A percentile compares a stretch with the other conserved stretches of the same genome.
Conservation (phyloP, 2,113 vertebrate genomes). For the Meriones unguiculatus region DNA sequence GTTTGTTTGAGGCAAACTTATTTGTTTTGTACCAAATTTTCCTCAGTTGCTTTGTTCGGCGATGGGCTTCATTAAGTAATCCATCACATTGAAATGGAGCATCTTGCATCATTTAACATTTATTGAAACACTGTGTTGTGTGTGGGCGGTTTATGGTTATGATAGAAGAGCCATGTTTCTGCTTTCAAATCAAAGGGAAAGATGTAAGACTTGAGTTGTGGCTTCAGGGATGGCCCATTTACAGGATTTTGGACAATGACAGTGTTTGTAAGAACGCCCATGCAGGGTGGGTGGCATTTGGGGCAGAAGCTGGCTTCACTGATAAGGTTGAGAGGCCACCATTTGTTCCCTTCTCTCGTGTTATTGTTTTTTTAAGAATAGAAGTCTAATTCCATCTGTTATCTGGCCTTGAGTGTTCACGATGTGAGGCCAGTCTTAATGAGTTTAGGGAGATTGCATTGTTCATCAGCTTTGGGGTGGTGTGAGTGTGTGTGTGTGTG, state of each 20-base stretch:
- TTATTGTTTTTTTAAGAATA: conserved; percentile 42
- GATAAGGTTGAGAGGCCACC: background rate
- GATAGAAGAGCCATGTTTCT: conserved; percentile 81
- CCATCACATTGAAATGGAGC: conserved; percentile 83
- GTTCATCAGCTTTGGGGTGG: background rate
- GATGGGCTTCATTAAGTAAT: conserved; percentile 85
- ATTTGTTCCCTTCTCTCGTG: background rate
- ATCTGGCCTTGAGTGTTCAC: background rate
- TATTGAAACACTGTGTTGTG: conserved; percentile 84
- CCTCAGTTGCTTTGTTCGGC: conserved; percentile 83
- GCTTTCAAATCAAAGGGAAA: conserved; percentile 83
- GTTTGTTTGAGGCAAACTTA: conserved; percentile 75
- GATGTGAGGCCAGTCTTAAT: background rate
- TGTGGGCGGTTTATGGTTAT: conserved; percentile 84
- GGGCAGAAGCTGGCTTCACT: background rate
- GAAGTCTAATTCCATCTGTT: background rate
- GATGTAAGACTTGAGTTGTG: conserved; percentile 64
- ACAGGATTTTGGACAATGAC: conserved; percentile 44
- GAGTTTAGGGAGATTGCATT: background rate
- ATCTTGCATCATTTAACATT: conserved; percentile 85
- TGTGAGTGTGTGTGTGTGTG: background rate
- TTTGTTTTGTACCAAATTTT: conserved; percentile 84
- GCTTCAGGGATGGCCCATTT: conserved; percentile 38
- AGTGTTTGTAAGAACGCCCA: conserved; percentile 54
- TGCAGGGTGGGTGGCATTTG: conserved; percentile 29